phyloP scores from a whole-genome alignment of 2,888 invertebrate genomes.

The Anthophora plumipes region DNA sequence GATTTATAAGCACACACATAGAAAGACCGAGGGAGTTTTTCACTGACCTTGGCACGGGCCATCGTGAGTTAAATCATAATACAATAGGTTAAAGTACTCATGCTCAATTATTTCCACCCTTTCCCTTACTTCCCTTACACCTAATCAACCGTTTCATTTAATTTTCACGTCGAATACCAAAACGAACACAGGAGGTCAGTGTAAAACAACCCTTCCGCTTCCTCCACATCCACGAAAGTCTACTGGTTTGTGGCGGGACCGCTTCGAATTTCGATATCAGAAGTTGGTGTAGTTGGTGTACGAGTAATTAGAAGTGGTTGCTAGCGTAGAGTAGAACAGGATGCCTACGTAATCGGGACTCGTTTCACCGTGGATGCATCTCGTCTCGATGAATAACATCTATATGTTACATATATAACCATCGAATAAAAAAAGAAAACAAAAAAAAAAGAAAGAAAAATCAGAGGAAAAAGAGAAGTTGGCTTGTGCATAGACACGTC shows the following conservation, averaged over 20 bases:
- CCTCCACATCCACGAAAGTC: neutral
- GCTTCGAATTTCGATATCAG: conserved; percentile 51
- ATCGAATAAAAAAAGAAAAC: conserved; percentile 3
- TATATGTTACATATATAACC: neutral
- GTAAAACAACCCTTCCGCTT: neutral
- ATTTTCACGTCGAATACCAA: conserved; percentile 16
- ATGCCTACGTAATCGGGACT: conserved; percentile 23
- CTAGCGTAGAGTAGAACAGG: neutral
- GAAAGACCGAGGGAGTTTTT: no score
- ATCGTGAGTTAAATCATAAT: no score
- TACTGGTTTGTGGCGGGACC: neutral
- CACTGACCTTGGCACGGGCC: no score
- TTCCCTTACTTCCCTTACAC: no score
- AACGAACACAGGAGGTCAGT: neutral
- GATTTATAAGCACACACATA: no score
- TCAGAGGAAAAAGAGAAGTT: neutral
- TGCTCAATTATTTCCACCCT: no score
- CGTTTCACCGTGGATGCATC: conserved; percentile 28
- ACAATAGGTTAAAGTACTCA: no score
- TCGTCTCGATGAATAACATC: conserved; percentile 34
- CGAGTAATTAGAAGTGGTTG: conserved; percentile 51
- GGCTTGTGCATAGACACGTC: neutral
- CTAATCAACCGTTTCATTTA: neutral
- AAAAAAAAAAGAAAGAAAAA: neutral
- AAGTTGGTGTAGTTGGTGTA: conserved; percentile 25